Evolutionary conservation across 2,888 invertebrate genomes (phyloP).

Genomic region (Xanthia togata): DNA sequence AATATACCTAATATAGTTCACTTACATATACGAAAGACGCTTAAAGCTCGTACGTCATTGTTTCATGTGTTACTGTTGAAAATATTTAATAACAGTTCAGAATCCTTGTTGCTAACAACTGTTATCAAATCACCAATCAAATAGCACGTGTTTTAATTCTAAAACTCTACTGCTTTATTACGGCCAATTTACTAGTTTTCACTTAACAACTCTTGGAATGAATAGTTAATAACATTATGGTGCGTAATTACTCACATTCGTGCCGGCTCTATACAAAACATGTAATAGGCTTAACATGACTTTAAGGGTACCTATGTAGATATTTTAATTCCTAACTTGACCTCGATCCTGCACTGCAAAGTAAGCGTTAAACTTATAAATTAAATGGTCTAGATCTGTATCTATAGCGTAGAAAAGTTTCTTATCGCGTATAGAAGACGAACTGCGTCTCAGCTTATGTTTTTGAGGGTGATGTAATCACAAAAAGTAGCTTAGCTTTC

Average conservation of each 20-base stretch:
- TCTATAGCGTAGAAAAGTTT: conserved; percentile 25
- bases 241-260: conserved; percentile 69
- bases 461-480: conserved; percentile 43
- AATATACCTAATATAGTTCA: conserved; percentile 4
- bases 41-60: not conserved
- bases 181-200: conserved; percentile 70
- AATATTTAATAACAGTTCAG: conserved; percentile 39
- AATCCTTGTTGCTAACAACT: conserved; percentile 42
- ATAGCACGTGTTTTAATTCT: conserved; percentile 63
- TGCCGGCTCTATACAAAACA: conserved; percentile 48
- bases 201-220: conserved; percentile 69
- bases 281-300: conserved; percentile 25
- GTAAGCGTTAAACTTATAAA: conserved; percentile 25
- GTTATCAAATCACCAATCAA: conserved; percentile 61
- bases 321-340: conserved; percentile 23
- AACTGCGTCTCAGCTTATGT: conserved; percentile 14
- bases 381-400: conserved; percentile 28
- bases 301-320: conserved; percentile 14
- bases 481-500: conserved; percentile 16
- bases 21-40: not conserved
- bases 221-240: conserved; percentile 69
- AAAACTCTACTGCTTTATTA: conserved; percentile 66
- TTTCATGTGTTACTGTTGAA: conserved; percentile 9
- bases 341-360: conserved; percentile 31
- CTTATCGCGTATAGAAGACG: conserved; percentile 28